These are phyloP conservation scores for Gambelia wislizenii DNA, from an alignment of 2,797 vertebrate genomes.

Conservation along the genomic window DNA sequence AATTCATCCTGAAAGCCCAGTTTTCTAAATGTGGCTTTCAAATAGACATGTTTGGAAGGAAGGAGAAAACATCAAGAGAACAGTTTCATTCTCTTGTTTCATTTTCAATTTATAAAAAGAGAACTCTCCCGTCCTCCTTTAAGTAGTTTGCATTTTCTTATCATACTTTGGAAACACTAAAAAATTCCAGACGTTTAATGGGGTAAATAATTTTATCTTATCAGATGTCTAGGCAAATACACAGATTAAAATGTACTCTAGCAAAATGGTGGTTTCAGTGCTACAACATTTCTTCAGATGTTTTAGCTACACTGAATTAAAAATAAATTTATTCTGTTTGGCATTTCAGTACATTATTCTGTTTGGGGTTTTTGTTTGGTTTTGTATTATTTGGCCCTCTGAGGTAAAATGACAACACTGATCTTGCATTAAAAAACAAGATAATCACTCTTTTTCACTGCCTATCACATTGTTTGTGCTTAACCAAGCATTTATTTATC, in stretches of 20 bases:
- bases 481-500: constrained; percentile 82
- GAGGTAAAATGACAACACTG: constrained; percentile 70
- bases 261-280: neutral
- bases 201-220: constrained; percentile 34
- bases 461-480: constrained; percentile 76
- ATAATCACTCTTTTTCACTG: constrained; percentile 74
- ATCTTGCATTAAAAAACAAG: constrained; percentile 68
- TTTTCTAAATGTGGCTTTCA: constrained; percentile 42
- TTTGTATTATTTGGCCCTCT: constrained; percentile 71
- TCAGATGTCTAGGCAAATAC: constrained; percentile 17
- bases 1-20: constrained; percentile 22
- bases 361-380: neutral
- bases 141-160: constrained; percentile 1
- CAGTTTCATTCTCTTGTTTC: constrained; percentile 13
- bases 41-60: constrained; percentile 26
- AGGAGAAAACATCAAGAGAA: constrained; percentile 12
- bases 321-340: constrained; percentile 47
- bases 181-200: constrained; percentile 9
- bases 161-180: constrained; percentile 10
- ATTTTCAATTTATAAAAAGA: constrained; percentile 49
- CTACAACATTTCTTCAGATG: constrained; percentile 2
- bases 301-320: constrained; percentile 37
- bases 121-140: constrained; percentile 13
- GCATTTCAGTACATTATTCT: constrained; percentile 67
- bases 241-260: neutral